Evolutionary conservation across 2,113 vertebrate species (phyloP).

Genomic region (Esox niger): DNA sequence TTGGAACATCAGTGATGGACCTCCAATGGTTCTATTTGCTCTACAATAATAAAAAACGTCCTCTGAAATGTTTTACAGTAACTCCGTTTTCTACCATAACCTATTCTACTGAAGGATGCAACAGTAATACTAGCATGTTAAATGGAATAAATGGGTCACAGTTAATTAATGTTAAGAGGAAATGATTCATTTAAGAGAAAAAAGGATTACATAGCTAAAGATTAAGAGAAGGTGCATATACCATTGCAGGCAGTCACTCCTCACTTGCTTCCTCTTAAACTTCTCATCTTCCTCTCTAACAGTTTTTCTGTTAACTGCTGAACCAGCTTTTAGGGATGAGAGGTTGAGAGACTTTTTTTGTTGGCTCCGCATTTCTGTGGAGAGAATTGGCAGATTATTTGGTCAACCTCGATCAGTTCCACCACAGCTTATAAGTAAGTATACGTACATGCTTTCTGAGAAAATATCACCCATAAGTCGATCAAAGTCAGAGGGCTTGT

Average conservation of each 20-base stretch:
- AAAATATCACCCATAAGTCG: constrained; percentile 68
- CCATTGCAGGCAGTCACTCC: constrained; percentile 46
- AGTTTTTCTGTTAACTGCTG: constrained; percentile 66
- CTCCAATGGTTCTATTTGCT: too few relatives aligned
- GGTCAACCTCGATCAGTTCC: constrained; percentile 76
- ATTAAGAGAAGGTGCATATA: constrained; percentile 59
- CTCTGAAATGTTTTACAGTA: background rate
- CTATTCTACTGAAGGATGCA: background rate
- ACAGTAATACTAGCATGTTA: too few relatives aligned
- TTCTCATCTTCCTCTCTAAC: constrained; percentile 62
- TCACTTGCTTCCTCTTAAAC: constrained; percentile 49
- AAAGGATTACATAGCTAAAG: too few relatives aligned
- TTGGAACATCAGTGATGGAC: too few relatives aligned
- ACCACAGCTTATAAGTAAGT: constrained; percentile 70
- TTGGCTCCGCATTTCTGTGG: constrained; percentile 66
- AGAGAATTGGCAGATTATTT: constrained; percentile 79
- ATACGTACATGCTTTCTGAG: constrained; percentile 64
- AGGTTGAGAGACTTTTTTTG: constrained; percentile 67
- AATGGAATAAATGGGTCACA: background rate
- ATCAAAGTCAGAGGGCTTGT: constrained; percentile 70
- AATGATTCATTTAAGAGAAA: constrained; percentile 45
- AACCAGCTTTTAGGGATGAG: constrained; percentile 70
- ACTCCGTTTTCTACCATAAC: background rate
- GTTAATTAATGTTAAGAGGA: background rate
- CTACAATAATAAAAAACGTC: too few relatives aligned